These are phyloP conservation scores for western clawed frog (Xenopus tropicalis) DNA, from an alignment of 2,113 vertebrate species.

Conservation along the genomic window UCB_Xtro_10.0 CM004447.2:19871501-19872000, in stretches of 20 bases:
- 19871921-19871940: constrained; percentile 84
- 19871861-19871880: no score
- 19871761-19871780: no score
- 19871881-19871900: no score
- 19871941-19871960: constrained; percentile 66
- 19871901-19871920: constrained; percentile 72
- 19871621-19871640: constrained; percentile 68
- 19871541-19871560: no score
- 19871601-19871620: neutral
- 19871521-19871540: no score
- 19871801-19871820: no score
- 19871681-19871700: constrained; percentile 93
- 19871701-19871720: constrained; percentile 86
- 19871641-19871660: constrained; percentile 78
- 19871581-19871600: neutral
- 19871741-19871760: constrained; percentile 91
- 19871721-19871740: constrained; percentile 88
- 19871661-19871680: constrained; percentile 80
- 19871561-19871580: neutral
- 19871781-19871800: no score
- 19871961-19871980: constrained; percentile 77
- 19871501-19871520: no score
- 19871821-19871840: no score
- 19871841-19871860: no score
- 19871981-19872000: constrained; percentile 83